Evolutionary conservation across 2,113 vertebrate genomes (phyloP).

Genomic region (Gavialis gangeticus): DNA sequence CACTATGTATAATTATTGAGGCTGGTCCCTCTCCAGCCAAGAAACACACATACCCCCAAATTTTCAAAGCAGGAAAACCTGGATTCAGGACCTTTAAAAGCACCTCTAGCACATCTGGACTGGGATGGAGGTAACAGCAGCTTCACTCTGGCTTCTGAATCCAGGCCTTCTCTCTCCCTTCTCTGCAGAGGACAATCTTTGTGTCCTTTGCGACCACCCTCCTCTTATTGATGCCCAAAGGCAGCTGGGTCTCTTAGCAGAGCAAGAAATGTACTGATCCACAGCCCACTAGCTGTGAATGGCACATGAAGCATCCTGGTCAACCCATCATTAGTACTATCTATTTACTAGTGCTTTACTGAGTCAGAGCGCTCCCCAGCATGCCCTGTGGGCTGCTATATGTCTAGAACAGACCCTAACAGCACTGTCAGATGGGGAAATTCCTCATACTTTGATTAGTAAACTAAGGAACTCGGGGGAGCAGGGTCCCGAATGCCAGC

Average conservation of each 20-base stretch:
- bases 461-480: neutral
- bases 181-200: neutral
- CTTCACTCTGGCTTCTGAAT: neutral
- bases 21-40: too few species aligned
- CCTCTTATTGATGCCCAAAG: neutral
- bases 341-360: too few species aligned
- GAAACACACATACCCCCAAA: too few species aligned
- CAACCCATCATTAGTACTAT: neutral
- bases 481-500: neutral
- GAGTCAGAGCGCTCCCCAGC: neutral
- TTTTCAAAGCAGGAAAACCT: neutral
- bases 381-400: neutral
- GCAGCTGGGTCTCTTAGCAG: neutral
- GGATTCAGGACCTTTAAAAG: neutral
- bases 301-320: neutral
- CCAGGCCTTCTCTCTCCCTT: neutral
- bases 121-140: too few species aligned
- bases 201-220: neutral
- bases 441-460: neutral
- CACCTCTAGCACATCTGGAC: neutral
- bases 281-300: neutral
- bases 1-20: too few species aligned
- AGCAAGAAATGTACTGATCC: neutral
- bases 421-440: neutral
- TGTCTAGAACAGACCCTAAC: neutral